Conservation (phyloP, 2,797 vertebrate species). For the Limnodromus scolopaceus region DNA sequence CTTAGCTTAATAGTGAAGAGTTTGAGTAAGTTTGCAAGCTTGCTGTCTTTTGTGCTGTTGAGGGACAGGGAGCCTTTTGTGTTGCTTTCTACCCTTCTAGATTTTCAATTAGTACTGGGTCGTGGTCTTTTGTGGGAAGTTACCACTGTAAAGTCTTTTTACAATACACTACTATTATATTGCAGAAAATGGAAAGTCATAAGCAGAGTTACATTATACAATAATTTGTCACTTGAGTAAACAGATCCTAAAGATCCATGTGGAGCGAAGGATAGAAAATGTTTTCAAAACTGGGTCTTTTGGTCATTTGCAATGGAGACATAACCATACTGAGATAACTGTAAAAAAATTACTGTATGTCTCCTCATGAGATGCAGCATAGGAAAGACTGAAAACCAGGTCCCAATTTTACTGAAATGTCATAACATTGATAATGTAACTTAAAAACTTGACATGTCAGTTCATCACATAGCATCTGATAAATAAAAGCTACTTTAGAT, state of each 20-base stretch:
- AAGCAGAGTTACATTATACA: background rate
- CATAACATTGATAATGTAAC: background rate
- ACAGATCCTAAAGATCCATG: background rate
- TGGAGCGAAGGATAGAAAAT: background rate
- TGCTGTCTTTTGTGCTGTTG: background rate
- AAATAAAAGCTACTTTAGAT: conserved; percentile 5
- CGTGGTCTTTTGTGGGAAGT: background rate
- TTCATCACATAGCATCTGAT: background rate
- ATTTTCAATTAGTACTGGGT: background rate
- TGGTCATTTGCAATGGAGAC: background rate
- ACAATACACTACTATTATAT: background rate
- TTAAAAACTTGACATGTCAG: background rate
- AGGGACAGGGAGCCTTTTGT: background rate
- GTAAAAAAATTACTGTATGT: background rate
- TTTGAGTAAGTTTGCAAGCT: background rate
- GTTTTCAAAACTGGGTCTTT: background rate
- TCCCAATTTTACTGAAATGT: background rate
- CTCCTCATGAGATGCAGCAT: background rate
- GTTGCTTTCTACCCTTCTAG: background rate
- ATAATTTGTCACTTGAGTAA: background rate
- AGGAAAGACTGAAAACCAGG: background rate
- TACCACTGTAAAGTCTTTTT: background rate
- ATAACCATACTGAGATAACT: background rate
- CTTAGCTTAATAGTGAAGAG: background rate
- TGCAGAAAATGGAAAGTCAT: background rate